Percentiles rank a stretch among this genome's conserved stretches.
These are phyloP conservation scores for Cylloceria caligata DNA, from an alignment of 2,888 invertebrate genomes.

Conservation along the genomic window DNA sequence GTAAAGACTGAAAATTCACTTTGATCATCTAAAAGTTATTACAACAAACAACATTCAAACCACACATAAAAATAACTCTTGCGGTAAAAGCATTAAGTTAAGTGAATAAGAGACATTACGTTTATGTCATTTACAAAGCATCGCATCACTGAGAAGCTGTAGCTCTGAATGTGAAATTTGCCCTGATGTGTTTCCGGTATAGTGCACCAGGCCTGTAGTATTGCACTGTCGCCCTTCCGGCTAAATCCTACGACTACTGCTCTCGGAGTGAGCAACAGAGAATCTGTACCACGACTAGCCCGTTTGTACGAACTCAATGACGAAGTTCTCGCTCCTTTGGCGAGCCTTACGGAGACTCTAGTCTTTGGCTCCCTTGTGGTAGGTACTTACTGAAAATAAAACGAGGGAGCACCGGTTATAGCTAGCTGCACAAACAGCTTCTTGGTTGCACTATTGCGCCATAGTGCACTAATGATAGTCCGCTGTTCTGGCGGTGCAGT, in stretches of 20 bases:
- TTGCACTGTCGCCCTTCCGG: constrained; percentile 12
- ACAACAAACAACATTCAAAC: not conserved
- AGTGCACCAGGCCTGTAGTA: constrained; percentile 8
- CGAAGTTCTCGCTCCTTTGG: constrained; percentile 39
- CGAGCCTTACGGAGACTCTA: constrained; percentile 2
- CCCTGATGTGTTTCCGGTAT: constrained; percentile 20
- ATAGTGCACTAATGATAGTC: constrained; percentile 36
- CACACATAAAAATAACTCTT: not conserved
- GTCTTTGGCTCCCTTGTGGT: constrained; percentile 35
- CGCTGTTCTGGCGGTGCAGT: constrained; percentile 2
- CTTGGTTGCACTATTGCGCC: constrained; percentile 16
- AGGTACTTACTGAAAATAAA: constrained; percentile 21
- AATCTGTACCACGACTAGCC: constrained; percentile 8
- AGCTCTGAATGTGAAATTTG: constrained; percentile 6
- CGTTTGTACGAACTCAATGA: constrained; percentile 37
- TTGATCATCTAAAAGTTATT: not conserved
- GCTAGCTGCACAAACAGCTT: constrained; percentile 31
- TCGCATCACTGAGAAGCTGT: not conserved
- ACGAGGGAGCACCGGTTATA: not conserved
- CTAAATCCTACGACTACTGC: constrained; percentile 4
- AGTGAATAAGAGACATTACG: constrained; percentile 1
- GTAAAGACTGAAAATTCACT: not conserved
- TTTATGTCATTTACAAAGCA: constrained; percentile 3
- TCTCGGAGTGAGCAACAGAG: not conserved
- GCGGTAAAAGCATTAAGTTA: not conserved